Evolutionary conservation across 2,888 invertebrate genomes (phyloP), one percentile per base, ranked within the genome.

Genomic region (Xestobium rufovillosum): DNA sequence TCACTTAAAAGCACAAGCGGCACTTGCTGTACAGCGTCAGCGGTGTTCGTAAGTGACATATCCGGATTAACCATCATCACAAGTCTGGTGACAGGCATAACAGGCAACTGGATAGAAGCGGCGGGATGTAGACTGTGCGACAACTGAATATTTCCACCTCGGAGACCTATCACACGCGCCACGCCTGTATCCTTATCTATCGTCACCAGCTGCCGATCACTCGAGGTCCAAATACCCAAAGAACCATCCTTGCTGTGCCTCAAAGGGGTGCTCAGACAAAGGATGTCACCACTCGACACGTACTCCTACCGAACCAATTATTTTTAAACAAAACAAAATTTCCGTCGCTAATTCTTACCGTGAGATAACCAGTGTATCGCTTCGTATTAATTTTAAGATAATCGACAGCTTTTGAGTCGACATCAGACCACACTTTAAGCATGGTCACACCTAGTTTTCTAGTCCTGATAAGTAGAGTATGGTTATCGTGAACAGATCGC

Each of bases 241-340:
- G 48, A 43, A 53, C 66, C 63, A 43, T 56, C 39, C 3, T 59
- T 50, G 8, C 34, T 39, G 10, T 30, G 10, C 15, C 65, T 54
- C n/a, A 75, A 56, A 0, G 72, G 69, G 30, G 68, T 66, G 44
- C 58, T 59, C 48, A 72, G 67, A 49, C 76, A 76, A 32, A 75
- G 50, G 6, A 75, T 61, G 47, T 73, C 72, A 3, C 75, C 76
- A 31, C 69, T 61, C 3, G 66, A 66, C 30, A 75, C 38, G 32
- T 57, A 48, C n/a, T 60, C 59, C 59, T 64, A 46, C 14, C 45
- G 49, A 36, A 37, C 16, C 32, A 34, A 19, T 19, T n/a, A 6
- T 19, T 19, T 8, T 19, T n/a, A 19, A 6, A 6, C 23, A 19
- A n/a, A 19, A 19, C 23, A n/a, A n/a, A n/a, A n/a, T n/a, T n/a